Evolutionary conservation across 1,140 invertebrate genomes (phyloP).

Genomic region (Thaumatotibia leucotreta): DNA sequence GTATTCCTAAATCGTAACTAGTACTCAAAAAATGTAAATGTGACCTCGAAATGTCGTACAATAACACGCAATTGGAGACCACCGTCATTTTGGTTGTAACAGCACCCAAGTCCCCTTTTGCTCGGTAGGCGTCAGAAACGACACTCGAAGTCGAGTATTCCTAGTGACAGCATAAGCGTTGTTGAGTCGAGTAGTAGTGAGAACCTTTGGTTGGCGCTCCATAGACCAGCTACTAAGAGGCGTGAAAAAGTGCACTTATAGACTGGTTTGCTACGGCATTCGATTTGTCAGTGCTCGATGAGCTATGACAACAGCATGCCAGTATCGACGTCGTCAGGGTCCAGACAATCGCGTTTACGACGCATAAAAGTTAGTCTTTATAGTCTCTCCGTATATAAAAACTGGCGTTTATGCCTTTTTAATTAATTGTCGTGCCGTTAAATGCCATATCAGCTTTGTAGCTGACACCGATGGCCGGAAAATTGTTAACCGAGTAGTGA

Average conservation of each 20-base stretch:
- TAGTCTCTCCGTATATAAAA: constrained; percentile 72
- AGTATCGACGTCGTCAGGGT: constrained; percentile 56
- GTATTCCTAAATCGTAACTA: neutral
- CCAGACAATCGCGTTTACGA: constrained; percentile 76
- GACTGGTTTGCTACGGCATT: neutral
- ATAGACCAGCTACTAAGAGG: too few relatives aligned
- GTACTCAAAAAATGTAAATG: neutral
- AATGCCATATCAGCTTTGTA: constrained; percentile 63
- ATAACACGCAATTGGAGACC: neutral
- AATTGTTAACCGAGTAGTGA: constrained; percentile 62
- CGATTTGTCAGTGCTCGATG: neutral
- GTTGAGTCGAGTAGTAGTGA: neutral
- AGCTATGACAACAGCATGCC: neutral
- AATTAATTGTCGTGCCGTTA: constrained; percentile 74
- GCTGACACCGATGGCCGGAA: constrained; percentile 53
- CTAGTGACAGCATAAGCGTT: neutral
- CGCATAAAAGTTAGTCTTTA: constrained; percentile 78
- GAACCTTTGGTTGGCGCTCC: too few relatives aligned
- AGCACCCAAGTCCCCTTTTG: neutral
- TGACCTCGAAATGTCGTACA: neutral
- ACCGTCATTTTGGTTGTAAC: neutral
- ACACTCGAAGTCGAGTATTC: neutral
- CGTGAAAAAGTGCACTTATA: constrained; percentile 9
- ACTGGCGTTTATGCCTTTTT: constrained; percentile 75
- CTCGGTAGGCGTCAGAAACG: neutral